Evolutionary conservation across 2,888 invertebrate genomes (phyloP), one percentile per base, ranked within the genome.

Genomic region (Lutraria lutraria): DNA sequence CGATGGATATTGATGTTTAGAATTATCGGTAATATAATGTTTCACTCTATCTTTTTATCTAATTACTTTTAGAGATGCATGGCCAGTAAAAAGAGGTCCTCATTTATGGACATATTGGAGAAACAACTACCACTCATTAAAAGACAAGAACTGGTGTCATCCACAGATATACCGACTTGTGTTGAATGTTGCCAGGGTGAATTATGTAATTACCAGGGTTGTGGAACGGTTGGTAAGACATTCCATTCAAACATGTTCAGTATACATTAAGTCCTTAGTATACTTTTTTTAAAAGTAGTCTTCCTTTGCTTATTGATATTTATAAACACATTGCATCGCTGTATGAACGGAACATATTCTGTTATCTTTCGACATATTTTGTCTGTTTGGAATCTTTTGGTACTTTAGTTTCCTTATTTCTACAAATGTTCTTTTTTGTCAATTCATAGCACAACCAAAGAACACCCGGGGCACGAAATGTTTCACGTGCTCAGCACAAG

Each of bases 171-270:
- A 56, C 21, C 80, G 13, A 80, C 85, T n/a, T 85, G 85, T 60
- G 43, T 85, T 6, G 34, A 80, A 25, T 85, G 85, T 43, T 85
- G 85, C 43, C 16, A 85, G 19, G 80, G 80, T 12, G 54, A 80
- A 10, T 80, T 60, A 16, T 85, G 85, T 80, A 85, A 85, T n/a
- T 54, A 60, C 4, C 80, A 85, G 29, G 85, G 85, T 13, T 85
- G 85, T 60, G 85, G 85, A 56, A 80, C 85, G 0, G 25, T 31
- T 21, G 85, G 85, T 85, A 76, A 60, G 54, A 53, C 3, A 43
- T 21, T 43, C 43, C 8, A 8, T 43, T 43, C 2, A 4, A 43
- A 43, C 2, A 43, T 43, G 43, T 43, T 43, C 8, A 43, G 43
- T 43, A 43, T 43, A 4, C 16, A n/a, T 72, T 2, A 25, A 29